phyloP scores from a whole-genome alignment of 2,797 vertebrate species.

The Glossophaga mutica region DNA sequence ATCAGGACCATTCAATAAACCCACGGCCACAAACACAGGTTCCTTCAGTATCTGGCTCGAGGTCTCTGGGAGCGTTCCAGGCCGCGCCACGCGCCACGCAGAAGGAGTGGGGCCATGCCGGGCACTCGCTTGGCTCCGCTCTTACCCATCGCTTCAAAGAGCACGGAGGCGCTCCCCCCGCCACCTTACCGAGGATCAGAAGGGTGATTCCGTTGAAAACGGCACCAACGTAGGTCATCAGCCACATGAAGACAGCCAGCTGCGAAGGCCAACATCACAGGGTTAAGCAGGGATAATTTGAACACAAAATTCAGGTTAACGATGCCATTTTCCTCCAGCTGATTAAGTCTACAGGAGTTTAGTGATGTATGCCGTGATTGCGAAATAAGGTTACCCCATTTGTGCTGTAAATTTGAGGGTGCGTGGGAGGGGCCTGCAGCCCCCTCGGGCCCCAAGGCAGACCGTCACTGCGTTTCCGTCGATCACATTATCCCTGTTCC shows the following conservation, averaged over 20 bases:
- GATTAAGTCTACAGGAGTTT: background rate
- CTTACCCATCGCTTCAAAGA: background rate
- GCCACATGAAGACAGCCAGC: conserved; percentile 95
- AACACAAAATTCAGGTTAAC: background rate
- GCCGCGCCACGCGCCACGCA: background rate
- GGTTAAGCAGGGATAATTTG: background rate
- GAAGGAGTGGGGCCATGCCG: no score
- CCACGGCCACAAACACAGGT: background rate
- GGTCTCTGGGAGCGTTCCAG: background rate
- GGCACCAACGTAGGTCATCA: conserved; percentile 93
- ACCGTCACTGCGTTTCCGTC: background rate
- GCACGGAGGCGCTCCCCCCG: background rate
- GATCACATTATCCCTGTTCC: background rate
- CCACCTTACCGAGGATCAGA: conserved; percentile 91
- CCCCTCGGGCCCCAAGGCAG: background rate
- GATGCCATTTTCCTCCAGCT: background rate
- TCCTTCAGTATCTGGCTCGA: background rate
- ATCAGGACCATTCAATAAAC: background rate
- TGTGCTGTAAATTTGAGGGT: background rate
- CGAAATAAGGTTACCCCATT: background rate
- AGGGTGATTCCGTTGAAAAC: conserved; percentile 96
- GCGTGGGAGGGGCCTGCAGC: background rate
- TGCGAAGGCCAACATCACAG: conserved; percentile 67
- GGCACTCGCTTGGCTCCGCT: background rate
- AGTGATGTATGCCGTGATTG: background rate